Base-by-base conservation (phyloP, 2,113 vertebrate genomes). In the Anas platyrhynchos region DNA sequence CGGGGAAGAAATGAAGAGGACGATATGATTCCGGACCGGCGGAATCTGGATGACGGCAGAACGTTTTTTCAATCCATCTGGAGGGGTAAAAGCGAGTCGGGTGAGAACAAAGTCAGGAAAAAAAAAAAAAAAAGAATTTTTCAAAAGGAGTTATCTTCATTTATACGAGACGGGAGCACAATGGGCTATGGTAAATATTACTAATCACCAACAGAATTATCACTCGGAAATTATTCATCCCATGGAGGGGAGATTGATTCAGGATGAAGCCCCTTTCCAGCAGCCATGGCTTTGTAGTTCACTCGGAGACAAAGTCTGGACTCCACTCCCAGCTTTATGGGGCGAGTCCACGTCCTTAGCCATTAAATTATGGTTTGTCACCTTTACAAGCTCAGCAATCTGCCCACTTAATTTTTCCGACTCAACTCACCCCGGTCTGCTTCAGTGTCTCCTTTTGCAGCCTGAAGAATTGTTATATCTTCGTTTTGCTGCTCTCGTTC, bases 1-100 rank as follows among this genome's bases (percentile, higher is more conserved):
- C 8, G 25, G 90, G 93, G 88, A 92, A 87, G 58, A 96, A 93
- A 34, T 16, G 26, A 41, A 85, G 54, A 78, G 74, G 71, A 56
- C 11, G 11, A 14, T 46, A 71, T 52, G 34, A 68, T 43, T 93
- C 48, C 48, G 41, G 16, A n/a, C 63, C 7, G 22, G 48, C 38
- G 36, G 65, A 69, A 91, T 84, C 78, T 78, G 22, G 79, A 29
- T 34, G 41, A 90, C 59, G 66, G 56, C 43, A 38, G 32, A 48
- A 83, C 66, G 11, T 36, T 59, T 83, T 83, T 58, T 61, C 27
- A 25, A 15, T 38, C 61, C 62, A 50, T 85, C 82, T 50, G 78
- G 6, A 56, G 43, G 13, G 2, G 3, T 31, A 7, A 67, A 69
- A 32, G 8, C 59, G 48, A 67, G 83, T 7, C 20, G 13, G 22